Percentiles rank a stretch among this genome's conserved stretches.
Conservation (phyloP, 2,113 vertebrate genomes). For the Arvicanthis niloticus region DNA sequence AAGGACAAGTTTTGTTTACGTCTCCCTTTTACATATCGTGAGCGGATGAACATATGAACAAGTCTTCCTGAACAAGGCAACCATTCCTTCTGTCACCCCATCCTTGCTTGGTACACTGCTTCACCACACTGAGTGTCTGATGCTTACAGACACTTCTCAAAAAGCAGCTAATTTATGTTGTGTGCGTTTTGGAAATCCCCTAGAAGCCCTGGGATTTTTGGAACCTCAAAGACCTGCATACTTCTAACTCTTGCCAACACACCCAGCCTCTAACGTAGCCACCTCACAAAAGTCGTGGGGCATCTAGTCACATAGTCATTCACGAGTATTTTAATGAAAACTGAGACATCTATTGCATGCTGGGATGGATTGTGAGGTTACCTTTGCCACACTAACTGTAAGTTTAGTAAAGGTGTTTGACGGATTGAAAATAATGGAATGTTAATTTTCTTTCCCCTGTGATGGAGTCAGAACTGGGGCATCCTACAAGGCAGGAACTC, state of each 20-base stretch:
- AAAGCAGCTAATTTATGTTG: constrained; percentile 5
- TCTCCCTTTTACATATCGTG: constrained; percentile 29
- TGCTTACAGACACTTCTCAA: constrained; percentile 31
- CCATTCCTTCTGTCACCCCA: constrained; percentile 12
- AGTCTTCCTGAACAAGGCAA: not conserved
- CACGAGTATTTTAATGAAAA: not conserved
- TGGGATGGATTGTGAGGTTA: not conserved
- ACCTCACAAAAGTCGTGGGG: constrained; percentile 34
- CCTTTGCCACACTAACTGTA: not conserved
- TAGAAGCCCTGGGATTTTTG: constrained; percentile 65
- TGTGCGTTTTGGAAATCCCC: constrained; percentile 71
- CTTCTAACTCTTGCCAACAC: constrained; percentile 66
- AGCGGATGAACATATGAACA: not conserved
- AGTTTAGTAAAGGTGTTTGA: not conserved
- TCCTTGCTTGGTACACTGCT: not conserved
- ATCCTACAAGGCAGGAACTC: not conserved
- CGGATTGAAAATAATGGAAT: not conserved
- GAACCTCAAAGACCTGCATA: constrained; percentile 47
- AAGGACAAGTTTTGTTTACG: constrained; percentile 65
- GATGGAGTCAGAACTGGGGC: not conserved
- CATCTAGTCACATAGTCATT: not conserved
- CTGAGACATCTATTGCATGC: not conserved
- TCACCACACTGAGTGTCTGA: constrained; percentile 19
- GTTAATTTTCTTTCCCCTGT: not conserved
- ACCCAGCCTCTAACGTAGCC: constrained; percentile 26